Base-by-base conservation (phyloP, 2,797 vertebrate species). In the Pseudochirops corinnae region DNA sequence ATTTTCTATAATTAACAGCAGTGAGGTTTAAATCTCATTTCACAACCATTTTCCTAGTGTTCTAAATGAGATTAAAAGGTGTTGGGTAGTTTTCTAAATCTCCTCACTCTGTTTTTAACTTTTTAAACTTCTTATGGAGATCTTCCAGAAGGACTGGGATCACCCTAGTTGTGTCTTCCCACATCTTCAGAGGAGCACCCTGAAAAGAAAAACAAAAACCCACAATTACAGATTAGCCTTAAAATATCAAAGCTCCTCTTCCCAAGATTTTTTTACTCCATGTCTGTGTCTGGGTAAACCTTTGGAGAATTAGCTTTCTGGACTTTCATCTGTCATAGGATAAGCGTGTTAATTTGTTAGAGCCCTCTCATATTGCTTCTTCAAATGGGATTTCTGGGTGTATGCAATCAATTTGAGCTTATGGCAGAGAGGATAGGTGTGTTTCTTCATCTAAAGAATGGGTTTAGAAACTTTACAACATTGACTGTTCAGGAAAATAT, bases 161-260 rank as follows among this genome's bases (percentile, higher is more conserved):
- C 97, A 93, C 96, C 67, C 93, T 96, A 50, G 95, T 95, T 97
- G 0, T 97, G 56, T 98, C 94, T 96, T 95, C 90, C 97, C 9
- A 93, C 56, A 21, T 56, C 56, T 97, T 98, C 97, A 50, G 91
- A 93, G 96, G 92, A 87, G 92, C 96, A 57, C 56, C 5, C 58
- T 92, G 29, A 62, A 95, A 97, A 96, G 95, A 56, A n/a, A 90
- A 26, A 39, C 46, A 18, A 58, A 82, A 56, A 95, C 55, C 87
- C 60, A 57, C 94, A 97, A 55, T 67, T 91, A 96, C 21, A 96
- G 11, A 90, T 94, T 93, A 96, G 93, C 91, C 18, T 74, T 92
- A 95, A 90, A 97, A 90, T 93, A 90, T 0, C 94, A 1, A 0
- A 1, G 91, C 97, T 95, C 57, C 57, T 92, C 14, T 53, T 50